Conservation (phyloP, 2,797 vertebrate species). For the Furcifer pardalis region DNA sequence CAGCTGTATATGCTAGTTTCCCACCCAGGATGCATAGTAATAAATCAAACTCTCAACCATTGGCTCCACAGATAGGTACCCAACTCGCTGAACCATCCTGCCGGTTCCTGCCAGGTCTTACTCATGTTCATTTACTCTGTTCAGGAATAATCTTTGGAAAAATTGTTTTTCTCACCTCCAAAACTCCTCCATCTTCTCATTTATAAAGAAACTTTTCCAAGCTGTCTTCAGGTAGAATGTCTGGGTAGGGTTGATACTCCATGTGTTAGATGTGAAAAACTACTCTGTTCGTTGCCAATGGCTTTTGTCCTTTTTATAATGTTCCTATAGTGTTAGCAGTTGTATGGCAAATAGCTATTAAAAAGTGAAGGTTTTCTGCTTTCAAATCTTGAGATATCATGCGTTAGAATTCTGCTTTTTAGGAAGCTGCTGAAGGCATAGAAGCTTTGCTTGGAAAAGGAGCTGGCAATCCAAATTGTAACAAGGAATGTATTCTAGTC, state of each 20-base stretch:
- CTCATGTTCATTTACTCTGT: background rate
- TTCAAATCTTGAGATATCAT: background rate
- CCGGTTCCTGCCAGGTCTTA: no score
- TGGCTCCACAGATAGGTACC: no score
- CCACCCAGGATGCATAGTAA: no score
- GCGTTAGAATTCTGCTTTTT: background rate
- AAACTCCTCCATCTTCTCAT: background rate
- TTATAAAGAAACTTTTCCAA: no score
- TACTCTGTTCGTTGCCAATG: no score
- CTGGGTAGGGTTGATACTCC: no score
- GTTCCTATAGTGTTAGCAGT: no score
- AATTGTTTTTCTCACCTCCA: background rate
- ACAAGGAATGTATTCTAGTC: background rate
- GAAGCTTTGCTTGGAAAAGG: background rate
- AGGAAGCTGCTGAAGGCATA: background rate
- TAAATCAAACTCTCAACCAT: no score
- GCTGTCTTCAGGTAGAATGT: no score
- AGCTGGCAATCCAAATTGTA: background rate
- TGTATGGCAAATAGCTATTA: background rate
- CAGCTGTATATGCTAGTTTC: no score
- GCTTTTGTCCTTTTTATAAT: background rate
- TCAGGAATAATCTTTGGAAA: background rate
- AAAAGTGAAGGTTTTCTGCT: background rate
- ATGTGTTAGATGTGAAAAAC: no score
- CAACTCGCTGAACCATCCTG: no score